These are phyloP conservation scores for Gopherus flavomarginatus DNA, from an alignment of 2,113 vertebrate genomes.

Conservation along the genomic window DNA sequence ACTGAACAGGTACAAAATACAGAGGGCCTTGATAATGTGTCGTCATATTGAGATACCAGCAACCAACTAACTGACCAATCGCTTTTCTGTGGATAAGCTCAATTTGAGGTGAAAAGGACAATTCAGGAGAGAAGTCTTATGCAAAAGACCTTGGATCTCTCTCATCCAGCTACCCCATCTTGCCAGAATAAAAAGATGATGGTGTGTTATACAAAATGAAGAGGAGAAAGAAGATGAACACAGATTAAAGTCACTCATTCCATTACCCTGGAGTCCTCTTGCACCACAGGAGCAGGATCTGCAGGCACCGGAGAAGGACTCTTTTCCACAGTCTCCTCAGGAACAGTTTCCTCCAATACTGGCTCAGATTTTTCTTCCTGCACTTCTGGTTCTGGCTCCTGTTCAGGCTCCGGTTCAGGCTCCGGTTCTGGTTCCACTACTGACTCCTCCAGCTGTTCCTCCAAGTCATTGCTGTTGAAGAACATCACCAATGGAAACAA, in stretches of 20 bases:
- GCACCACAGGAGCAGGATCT: constrained; percentile 84
- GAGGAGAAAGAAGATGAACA: neutral
- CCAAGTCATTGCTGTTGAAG: constrained; percentile 85
- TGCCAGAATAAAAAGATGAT: neutral
- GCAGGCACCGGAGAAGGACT: constrained; percentile 84
- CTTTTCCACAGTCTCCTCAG: constrained; percentile 85
- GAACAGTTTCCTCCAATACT: constrained; percentile 67
- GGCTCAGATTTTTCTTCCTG: constrained; percentile 85
- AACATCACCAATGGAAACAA: neutral
- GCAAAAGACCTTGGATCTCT: neutral
- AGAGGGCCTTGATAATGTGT: neutral
- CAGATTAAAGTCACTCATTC: neutral
- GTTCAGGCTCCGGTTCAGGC: constrained; percentile 84
- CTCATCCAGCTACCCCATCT: neutral
- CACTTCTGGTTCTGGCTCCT: constrained; percentile 79
- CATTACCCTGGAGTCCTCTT: constrained; percentile 90
- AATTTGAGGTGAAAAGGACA: neutral
- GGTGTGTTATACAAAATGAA: neutral
- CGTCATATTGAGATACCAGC: neutral
- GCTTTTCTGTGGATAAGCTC: neutral
- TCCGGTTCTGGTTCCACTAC: constrained; percentile 86
- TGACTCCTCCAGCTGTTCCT: constrained; percentile 87
- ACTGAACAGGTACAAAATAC: neutral
- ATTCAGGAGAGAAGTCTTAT: neutral
- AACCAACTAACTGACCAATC: neutral